These are phyloP conservation scores for Saturnia japonica DNA, from an alignment of 2,888 invertebrate species.

Conservation along the genomic window DNA sequence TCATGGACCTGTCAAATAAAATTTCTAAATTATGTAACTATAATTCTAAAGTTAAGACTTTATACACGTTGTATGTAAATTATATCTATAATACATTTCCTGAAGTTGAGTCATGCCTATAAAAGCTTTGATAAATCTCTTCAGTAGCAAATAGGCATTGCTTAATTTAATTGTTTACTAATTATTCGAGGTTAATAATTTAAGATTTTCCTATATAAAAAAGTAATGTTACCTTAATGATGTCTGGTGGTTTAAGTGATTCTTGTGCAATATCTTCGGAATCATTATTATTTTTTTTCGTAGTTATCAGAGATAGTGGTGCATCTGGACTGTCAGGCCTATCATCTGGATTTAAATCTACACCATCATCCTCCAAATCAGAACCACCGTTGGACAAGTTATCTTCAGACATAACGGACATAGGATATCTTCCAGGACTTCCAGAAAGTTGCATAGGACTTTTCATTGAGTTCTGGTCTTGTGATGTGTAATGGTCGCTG, in stretches of 20 bases:
- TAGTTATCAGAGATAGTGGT: conserved; percentile 87
- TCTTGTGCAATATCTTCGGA: conserved; percentile 75
- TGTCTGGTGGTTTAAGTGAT: conserved; percentile 78
- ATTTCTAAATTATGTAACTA: neutral
- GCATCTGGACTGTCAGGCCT: conserved; percentile 85
- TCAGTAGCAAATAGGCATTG: neutral
- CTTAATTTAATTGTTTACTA: neutral
- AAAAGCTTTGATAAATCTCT: neutral
- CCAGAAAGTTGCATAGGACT: conserved; percentile 82
- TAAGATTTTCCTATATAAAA: neutral
- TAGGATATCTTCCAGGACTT: conserved; percentile 82
- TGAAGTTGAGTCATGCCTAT: conserved; percentile 11
- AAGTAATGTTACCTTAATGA: conserved; percentile 66
- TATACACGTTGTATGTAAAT: neutral
- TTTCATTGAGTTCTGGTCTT: conserved; percentile 83
- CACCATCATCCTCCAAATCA: conserved; percentile 87
- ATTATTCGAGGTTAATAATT: neutral
- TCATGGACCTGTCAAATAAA: conserved; percentile 69
- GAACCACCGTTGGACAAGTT: conserved; percentile 84
- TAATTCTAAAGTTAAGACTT: neutral
- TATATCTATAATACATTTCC: neutral
- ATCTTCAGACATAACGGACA: conserved; percentile 85
- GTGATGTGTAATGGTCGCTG: conserved; percentile 82
- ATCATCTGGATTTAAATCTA: conserved; percentile 76
- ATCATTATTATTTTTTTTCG: conserved; percentile 77